Base-by-base conservation (phyloP, 2,888 invertebrate species). In the Sesia apiformis region DNA sequence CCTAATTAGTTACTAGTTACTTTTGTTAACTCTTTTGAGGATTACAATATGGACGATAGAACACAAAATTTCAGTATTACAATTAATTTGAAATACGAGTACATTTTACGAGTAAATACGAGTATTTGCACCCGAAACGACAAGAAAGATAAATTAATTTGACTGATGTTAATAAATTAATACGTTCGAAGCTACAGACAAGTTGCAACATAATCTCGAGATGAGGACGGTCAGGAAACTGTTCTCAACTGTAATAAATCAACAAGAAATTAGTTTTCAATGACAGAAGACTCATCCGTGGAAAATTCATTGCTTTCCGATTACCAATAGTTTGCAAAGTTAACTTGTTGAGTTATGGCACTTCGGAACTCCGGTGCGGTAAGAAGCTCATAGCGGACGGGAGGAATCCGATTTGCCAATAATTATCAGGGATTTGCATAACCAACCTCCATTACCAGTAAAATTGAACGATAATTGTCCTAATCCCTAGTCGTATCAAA, bases 221-320 rank as follows among this genome's bases (percentile, higher is more conserved):
- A 23, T 23, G 23, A 23, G 4, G 46, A 46, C 46, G 46, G 46
- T 46, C n/a, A 46, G 8, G 67, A 72, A 78, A 76, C 72, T 69
- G 65, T 46, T 46, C 8, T n/a, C 46, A 46, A 46, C 46, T 46
- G 46, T 46, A 67, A 78, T 81, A 77, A 79, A 81, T 80, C 73
- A 63, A 52, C 62, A 62, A 58, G 66, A 74, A 79, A 81, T 81
- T 80, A 78, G 76, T 79, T 80, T 77, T 69, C 72, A 71, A 70
- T 67, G 72, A 78, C 76, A 72, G 74, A 74, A 75, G 67, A 78
- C 72, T 78, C 74, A 78, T 78, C 77, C 71, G 61, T 61, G 62
- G 72, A 72, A 70, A 70, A 78, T 78, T 78, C 75, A 80, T 81
- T 69, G 79, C 70, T 72, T 70, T 72, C 66, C 76, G 72, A 79